Base-by-base conservation (phyloP, 2,888 invertebrate genomes). In the Zootermopsis nevadensis region DNA sequence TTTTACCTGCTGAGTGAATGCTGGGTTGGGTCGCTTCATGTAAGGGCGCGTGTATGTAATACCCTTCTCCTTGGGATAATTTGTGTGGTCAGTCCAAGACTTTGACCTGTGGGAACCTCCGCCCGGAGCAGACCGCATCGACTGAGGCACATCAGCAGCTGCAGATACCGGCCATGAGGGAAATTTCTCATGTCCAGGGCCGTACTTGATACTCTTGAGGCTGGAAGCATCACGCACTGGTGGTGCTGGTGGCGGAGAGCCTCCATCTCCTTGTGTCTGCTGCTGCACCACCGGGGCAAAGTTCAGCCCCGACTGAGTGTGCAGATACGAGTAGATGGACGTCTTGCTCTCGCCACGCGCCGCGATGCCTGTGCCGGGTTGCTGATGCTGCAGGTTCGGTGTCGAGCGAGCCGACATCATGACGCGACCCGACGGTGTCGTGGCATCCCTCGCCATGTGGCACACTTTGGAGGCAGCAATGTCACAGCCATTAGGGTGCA, bases 131-230 rank as follows among this genome's bases (percentile, higher is more conserved):
- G 87, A 89, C 86, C 87, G 89, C 86, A 89, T 87, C 85, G 89
- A 87, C 88, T 90, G 89, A 27, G 86, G 86, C 69, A 91, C 90
- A 84, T 92, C 91, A 84, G 92, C 91, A 48, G 93, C 91, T 48
- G 92, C 92, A 66, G 93, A 92, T 86, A 93, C 93, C 27, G 95
- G 94, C 94, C 94, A 94, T 84, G 94, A 94, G 2, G 94, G 94
- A 88, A 93, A 94, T 88, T 94, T 94, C 89, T 94, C 94, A 90
- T 94, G 94, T 84, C 93, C 94, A 84, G 94, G 93, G 76, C 93
- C 93, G 89, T 93, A 93, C 87, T 92, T 92, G 87, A 93, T 91
- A 86, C 92, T 92, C 88, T 93, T 93, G 88, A 94, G 91, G 87
- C 93, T 93, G 85, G 94, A 93, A 42, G 93, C 92, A 89, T 94